phyloP scores from a whole-genome alignment of 2,113 vertebrate species.

The Otocyon megalotis region DNA sequence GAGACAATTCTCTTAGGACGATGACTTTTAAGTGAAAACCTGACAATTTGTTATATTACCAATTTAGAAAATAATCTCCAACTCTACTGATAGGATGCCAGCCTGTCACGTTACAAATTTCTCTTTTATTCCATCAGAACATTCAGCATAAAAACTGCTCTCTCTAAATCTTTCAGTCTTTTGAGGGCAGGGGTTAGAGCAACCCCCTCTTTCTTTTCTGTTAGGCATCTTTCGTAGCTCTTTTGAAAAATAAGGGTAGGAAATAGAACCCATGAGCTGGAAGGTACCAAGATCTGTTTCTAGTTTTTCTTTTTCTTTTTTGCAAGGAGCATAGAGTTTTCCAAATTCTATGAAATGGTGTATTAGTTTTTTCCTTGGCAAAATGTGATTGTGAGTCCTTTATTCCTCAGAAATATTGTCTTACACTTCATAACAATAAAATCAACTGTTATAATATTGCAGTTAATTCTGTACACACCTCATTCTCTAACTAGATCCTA shows the following conservation, averaged over 20 bases:
- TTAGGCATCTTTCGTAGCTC: background rate
- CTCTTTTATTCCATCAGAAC: constrained; percentile 44
- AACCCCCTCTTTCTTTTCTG: background rate
- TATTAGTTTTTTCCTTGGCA: background rate
- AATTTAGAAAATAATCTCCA: constrained; percentile 71
- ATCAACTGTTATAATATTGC: background rate
- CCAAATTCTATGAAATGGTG: background rate
- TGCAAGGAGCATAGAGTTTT: background rate
- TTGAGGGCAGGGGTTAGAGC: background rate
- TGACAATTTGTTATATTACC: constrained; percentile 59
- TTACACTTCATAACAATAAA: background rate
- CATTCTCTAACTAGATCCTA: background rate
- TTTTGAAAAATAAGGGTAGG: background rate
- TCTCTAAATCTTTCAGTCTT: background rate
- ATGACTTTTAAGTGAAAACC: background rate
- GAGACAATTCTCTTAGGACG: background rate
- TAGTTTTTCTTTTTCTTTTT: background rate
- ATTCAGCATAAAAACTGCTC: constrained; percentile 1
- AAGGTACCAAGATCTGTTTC: background rate
- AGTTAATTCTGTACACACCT: background rate
- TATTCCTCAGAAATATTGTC: background rate
- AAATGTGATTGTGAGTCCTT: background rate
- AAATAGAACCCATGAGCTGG: background rate
- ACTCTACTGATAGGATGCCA: constrained; percentile 30
- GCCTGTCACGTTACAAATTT: constrained; percentile 20